A percentile compares a stretch with the other conserved stretches of the same genome.
phyloP scores from a whole-genome alignment of 2,113 vertebrate species.

The Callionymus lyra region DNA sequence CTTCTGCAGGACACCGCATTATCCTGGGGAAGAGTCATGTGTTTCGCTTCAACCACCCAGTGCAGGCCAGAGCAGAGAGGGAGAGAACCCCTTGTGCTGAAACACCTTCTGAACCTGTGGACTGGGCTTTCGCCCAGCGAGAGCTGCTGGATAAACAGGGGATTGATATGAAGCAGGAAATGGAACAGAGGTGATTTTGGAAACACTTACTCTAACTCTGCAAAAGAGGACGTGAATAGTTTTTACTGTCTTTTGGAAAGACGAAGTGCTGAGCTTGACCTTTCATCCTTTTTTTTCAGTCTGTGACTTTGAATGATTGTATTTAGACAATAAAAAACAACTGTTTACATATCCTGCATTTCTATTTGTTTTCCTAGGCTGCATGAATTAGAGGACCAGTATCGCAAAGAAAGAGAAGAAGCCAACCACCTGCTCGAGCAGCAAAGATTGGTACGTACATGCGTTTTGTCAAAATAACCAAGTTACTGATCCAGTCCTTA shows the following conservation, averaged over 20 bases:
- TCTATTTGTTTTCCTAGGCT: conserved; percentile 65
- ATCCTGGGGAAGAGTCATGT: conserved; percentile 98
- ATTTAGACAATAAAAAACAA: no score
- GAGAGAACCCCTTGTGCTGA: conserved; percentile 85
- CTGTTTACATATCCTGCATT: no score
- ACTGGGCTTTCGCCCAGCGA: conserved; percentile 94
- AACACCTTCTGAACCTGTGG: conserved; percentile 82
- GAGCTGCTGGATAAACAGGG: conserved; percentile 96
- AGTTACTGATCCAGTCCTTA: neutral
- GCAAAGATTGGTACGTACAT: conserved; percentile 80
- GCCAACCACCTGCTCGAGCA: conserved; percentile 92
- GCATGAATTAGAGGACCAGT: conserved; percentile 94
- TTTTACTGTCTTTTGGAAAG: no score
- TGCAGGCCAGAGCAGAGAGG: conserved; percentile 88
- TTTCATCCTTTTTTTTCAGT: no score
- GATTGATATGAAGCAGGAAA: conserved; percentile 98
- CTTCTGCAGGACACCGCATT: conserved; percentile 84
- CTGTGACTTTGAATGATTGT: no score
- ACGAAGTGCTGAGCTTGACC: no score
- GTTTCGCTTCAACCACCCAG: conserved; percentile 96
- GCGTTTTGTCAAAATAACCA: neutral
- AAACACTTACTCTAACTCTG: neutral
- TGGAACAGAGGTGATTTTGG: conserved; percentile 85
- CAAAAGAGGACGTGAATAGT: no score
- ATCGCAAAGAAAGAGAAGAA: conserved; percentile 88